Evolutionary conservation across 2,888 invertebrate species (phyloP), one percentile per base, ranked within the genome.

Genomic region (Coelopa pilipes): DNA sequence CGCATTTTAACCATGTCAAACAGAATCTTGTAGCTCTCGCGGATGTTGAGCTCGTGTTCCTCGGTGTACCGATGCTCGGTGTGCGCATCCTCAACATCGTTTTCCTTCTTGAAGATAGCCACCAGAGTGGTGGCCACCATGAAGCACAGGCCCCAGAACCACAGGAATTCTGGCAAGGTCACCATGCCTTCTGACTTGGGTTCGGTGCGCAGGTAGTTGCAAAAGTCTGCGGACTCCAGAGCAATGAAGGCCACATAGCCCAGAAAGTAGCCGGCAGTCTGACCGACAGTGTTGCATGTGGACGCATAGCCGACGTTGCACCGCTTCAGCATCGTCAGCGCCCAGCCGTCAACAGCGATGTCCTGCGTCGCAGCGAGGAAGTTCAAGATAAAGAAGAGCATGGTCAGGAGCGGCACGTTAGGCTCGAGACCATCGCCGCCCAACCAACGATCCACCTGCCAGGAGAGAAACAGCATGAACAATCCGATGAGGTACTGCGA

Each of bases 301-400:
- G 99, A 99, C 0, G 99, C 99, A 89, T 99, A 97, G 1, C 96
- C 97, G 5, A 99, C 97, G 89, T 99, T 99, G 81, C 93, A 96
- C 92, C 96, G 94, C 83, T 96, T 95, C 1, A 99, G 89, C 97
- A 99, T 99, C 0, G 99, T 99, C 13, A 99, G 89, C 0, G 99
- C 99, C 99, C 99, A 99, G 24, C 99, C 99, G 89, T 99, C 99
- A 0, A 99, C 99, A 17, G 98, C 99, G 83, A 99, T 98, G 87
- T 99, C 99, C 89, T 99, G 99, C 1, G 99, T 99, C 1, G 99
- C 99, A 7, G 99, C 99, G 81, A 99, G 89, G 83, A 99, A 98
- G 84, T 98, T 99, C 3, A 99, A 89, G 72, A 92, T 89, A 85
- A 99, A 95, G 88, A 99, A 99, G 74, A 96, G 89, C 15, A 91